Evolutionary conservation across 2,113 vertebrate species (phyloP), one percentile per base, ranked within the genome.

Genomic region (Cranoglanis bouderius): DNA sequence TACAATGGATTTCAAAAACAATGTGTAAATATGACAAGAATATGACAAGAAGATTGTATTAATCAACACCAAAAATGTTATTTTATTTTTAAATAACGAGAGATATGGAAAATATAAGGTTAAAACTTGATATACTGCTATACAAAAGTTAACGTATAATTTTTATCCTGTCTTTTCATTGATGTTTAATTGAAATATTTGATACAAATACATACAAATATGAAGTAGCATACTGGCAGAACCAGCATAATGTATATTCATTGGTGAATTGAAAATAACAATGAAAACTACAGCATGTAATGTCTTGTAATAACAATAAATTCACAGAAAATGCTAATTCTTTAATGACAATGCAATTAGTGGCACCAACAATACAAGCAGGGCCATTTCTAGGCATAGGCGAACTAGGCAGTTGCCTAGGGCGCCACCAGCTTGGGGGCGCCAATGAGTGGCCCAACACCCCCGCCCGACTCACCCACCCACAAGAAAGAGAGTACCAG

Each of bases 1-100:
- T 85, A 88, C 29, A 88, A 81, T 90, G 86, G 89, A 87, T 91
- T 90, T 87, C 81, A 91, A 91, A 88, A 86, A 91, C 88, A 89
- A 85, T 82, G 72, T 72, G 88, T 67, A 84, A 82, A 89, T 89
- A 91, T 87, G 61, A 88, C 86, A 89, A 43, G 2, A 82, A 89
- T 89, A 91, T 87, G 61, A 88, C 86, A 89, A 43, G 2, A 89
- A 85, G 24, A 16, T 53, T 26, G 19, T 26, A 77, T 77, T 74
- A 74, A 9, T 24, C 21, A 40, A 26, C 8, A 43, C 1, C 72
- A 38, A 70, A 38, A 72, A 35, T 38, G 6, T 8, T 35, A 13
- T 65, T 38, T 67, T 67, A 14, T 35, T 70, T 35, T 72, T 19
- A 40, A 74, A 75, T 75, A 43, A 40, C 6, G 8, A 74, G 2